These are phyloP conservation scores for Automeris io DNA, from an alignment of 2,888 invertebrate genomes.

Conservation along the genomic window DNA sequence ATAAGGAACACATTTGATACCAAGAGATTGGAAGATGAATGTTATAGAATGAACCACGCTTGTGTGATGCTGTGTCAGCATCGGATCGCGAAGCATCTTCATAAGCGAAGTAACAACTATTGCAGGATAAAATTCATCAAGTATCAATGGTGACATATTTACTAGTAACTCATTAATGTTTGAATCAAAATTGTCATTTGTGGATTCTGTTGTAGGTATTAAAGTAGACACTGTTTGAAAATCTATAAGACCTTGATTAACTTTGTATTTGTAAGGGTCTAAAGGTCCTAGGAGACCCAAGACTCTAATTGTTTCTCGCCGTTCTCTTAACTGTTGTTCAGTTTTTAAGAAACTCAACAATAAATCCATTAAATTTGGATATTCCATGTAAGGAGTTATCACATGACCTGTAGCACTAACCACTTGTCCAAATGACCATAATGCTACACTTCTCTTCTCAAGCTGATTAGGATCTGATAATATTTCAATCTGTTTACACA, in stretches of 20 bases:
- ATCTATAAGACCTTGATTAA: slow-evolving; percentile 94
- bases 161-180: slow-evolving; percentile 96
- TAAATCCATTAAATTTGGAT: slow-evolving; percentile 94
- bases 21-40: slow-evolving; percentile 96
- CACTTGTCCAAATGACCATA: slow-evolving; percentile 97
- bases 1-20: slow-evolving; percentile 95
- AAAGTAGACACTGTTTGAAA: slow-evolving; percentile 88
- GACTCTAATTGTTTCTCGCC: slow-evolving; percentile 94
- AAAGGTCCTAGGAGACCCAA: slow-evolving; percentile 96
- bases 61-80: slow-evolving; percentile 92
- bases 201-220: slow-evolving; percentile 83
- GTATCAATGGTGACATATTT: slow-evolving; percentile 89
- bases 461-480: slow-evolving; percentile 95
- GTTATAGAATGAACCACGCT: slow-evolving; percentile 97
- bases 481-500: slow-evolving; percentile 94
- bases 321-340: slow-evolving; percentile 91
- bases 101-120: slow-evolving; percentile 97
- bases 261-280: slow-evolving; percentile 98
- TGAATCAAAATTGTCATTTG: slow-evolving; percentile 74
- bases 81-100: slow-evolving; percentile 94
- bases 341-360: slow-evolving; percentile 95
- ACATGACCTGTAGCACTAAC: slow-evolving; percentile 98
- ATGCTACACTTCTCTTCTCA: slow-evolving; percentile 94
- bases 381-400: slow-evolving; percentile 95
- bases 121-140: slow-evolving; percentile 99